Percentiles rank a stretch among this genome's conserved stretches.
Conservation (phyloP, 1,140 invertebrate species). For the Parasteatoda tepidariorum region DNA sequence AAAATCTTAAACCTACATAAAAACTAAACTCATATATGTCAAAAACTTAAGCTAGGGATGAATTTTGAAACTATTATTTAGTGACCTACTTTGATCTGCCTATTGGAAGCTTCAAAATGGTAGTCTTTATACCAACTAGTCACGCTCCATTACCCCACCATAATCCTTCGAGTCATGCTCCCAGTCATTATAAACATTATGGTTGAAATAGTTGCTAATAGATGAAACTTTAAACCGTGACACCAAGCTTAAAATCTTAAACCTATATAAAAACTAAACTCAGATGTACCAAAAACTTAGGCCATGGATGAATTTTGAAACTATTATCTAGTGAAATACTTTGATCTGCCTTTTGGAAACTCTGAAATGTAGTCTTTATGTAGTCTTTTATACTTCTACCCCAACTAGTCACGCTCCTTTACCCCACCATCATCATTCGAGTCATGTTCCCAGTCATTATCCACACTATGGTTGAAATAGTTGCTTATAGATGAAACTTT, state of each 20-base stretch:
- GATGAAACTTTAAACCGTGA: background rate
- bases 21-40: too few relatives aligned
- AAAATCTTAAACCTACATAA: too few relatives aligned
- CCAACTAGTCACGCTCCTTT: slow-evolving; percentile 78
- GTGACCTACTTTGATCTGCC: slow-evolving; percentile 85
- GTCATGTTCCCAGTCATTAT: slow-evolving; percentile 86
- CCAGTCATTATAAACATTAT: slow-evolving; percentile 92
- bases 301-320: too few relatives aligned
- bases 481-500: background rate
- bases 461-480: slow-evolving; percentile 85
- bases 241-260: too few relatives aligned
- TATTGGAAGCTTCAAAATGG: slow-evolving; percentile 91
- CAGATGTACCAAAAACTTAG: too few relatives aligned
- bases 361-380: slow-evolving; percentile 94
- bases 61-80: too few relatives aligned
- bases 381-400: too few relatives aligned
- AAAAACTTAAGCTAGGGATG: too few relatives aligned
- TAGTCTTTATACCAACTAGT: slow-evolving; percentile 86
- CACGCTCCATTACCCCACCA: slow-evolving; percentile 82
- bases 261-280: too few relatives aligned
- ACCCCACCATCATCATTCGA: slow-evolving; percentile 80
- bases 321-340: too few relatives aligned
- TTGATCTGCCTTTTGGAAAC: slow-evolving; percentile 87
- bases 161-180: slow-evolving; percentile 78
- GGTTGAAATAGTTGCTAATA: slow-evolving; percentile 73